Conservation (phyloP, 2,797 vertebrate genomes). For the Rhynchonycteris naso region DNA sequence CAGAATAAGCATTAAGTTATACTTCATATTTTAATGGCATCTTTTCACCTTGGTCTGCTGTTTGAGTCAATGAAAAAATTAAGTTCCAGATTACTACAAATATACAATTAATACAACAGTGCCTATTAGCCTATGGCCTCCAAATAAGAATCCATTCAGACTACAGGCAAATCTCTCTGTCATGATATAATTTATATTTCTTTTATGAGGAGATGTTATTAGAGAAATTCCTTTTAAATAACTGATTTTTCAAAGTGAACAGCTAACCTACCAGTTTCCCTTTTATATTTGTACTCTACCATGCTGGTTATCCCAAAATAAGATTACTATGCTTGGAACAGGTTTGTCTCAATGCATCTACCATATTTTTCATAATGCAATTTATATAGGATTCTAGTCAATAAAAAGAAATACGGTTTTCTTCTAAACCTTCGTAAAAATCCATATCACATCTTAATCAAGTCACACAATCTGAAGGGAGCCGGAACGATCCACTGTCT, state of each 20-base stretch:
- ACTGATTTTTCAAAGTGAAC: constrained; percentile 13
- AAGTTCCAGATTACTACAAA: background rate
- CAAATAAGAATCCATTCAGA: constrained; percentile 9
- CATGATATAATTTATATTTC: constrained; percentile 1
- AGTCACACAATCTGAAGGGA: constrained; percentile 57
- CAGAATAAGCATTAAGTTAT: background rate
- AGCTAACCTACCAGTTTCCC: background rate
- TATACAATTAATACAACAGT: constrained; percentile 1
- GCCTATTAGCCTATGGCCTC: background rate
- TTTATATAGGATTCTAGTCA: constrained; percentile 79
- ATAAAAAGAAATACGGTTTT: constrained; percentile 77
- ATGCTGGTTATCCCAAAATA: constrained; percentile 47
- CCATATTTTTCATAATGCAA: constrained; percentile 79
- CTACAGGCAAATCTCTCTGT: background rate
- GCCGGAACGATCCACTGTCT: background rate
- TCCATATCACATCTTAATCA: constrained; percentile 77
- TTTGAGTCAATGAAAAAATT: constrained; percentile 18
- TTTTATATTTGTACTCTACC: background rate
- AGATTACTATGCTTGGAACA: constrained; percentile 63
- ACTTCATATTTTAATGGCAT: constrained; percentile 6
- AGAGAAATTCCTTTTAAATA: constrained; percentile 39
- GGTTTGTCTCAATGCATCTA: constrained; percentile 59
- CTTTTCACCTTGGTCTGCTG: background rate
- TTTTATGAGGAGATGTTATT: constrained; percentile 34
- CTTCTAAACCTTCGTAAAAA: constrained; percentile 80